Evolutionary conservation across 2,888 invertebrate genomes (phyloP), one percentile per base, ranked within the genome.

Genomic region (Drosophila vallismaia): DNA sequence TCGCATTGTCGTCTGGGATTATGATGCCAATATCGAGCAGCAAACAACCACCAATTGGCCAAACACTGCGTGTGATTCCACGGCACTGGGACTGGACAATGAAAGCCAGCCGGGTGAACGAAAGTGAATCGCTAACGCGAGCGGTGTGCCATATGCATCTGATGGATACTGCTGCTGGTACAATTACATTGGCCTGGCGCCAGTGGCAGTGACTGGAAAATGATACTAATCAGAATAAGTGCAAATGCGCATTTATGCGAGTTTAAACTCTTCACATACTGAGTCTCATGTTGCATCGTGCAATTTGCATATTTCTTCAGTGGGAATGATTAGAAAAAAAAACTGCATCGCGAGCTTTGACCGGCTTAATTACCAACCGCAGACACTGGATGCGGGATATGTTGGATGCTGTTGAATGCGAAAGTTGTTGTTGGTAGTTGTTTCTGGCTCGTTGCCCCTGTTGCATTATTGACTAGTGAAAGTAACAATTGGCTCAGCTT

Each of bases 151-250:
- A 44, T 49, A 19, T 31, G 54, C 36, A 58, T 55, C 60, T 24
- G 57, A 44, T 57, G 33, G 48, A 51, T 63, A 64, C 8, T 28
- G 51, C 29, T 53, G 31, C 24, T 19, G 44, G 2, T 36, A 45
- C 51, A 38, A 68, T 60, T 60, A 38, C 62, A 62, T 54, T 67
- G 58, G 58, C 67, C 53, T 66, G 76, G 81, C 84, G 84, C 82
- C 79, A 50, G 46, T 40, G 60, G 46, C 57, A 29, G 42, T 29
- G 42, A 56, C 56, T 54, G 52, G 86, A 71, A 76, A 84, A 83
- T 79, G 77, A 83, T 80, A 80, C 66, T 81, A 83, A 86, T 86
- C 86, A 84, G 81, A 86, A 85, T 79, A 77, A 85, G 84, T 84
- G 81, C 77, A 79, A 85, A 81, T 76, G 79, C 74, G 79, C 76